Evolutionary conservation across 2,113 vertebrate genomes (phyloP), one percentile per base, ranked within the genome.

Genomic region (Odontophorus gujanensis): DNA sequence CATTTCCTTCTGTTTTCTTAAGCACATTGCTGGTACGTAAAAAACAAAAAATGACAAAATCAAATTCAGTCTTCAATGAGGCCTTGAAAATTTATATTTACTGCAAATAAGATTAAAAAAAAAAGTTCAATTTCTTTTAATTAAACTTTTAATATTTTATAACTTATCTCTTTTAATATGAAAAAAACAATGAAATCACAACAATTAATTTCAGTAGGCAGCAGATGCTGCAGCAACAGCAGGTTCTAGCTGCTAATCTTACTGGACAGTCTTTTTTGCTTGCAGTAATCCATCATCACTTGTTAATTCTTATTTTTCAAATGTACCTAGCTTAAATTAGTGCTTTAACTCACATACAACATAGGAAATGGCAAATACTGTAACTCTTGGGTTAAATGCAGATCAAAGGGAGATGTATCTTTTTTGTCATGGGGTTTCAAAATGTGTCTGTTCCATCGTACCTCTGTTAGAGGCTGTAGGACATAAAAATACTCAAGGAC

Each of bases 151-250:
- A 40, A 3, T 61, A 7, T 75, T 92, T 86, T 81, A 48, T 45
- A n/a, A 8, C 4, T 7, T 22, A 3, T 6, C 51, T 50, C 32
- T 72, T 61, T 13, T 58, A 91, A 81, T 83, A 40, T 81, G 66
- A 95, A 97, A 59, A 59, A 81, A 62, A 78, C 40, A 66, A 89
- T 86, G 72, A 90, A 92, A 93, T 74, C 43, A 65, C 45, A 94
- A 13, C 24, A 55, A 16, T 74, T 92, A 45, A 82, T 96, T 96
- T 93, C 55, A 42, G 50, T 58, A 85, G 53, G 50, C 62, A 93
- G 57, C 43, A 97, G 78, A 94, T 93, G 92, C 66, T 89, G 40
- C 89, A 89, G 79, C 45, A 95, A 55, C 63, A 79, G 28, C 58
- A 90, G 95, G 53, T 51, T 63, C 67, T 77, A 87, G 55, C 16